A percentile compares a stretch with the other conserved stretches of the same genome.
These are phyloP conservation scores for Trichonephila clavipes DNA, from an alignment of 1,140 invertebrate species.

Conservation along the genomic window DNA sequence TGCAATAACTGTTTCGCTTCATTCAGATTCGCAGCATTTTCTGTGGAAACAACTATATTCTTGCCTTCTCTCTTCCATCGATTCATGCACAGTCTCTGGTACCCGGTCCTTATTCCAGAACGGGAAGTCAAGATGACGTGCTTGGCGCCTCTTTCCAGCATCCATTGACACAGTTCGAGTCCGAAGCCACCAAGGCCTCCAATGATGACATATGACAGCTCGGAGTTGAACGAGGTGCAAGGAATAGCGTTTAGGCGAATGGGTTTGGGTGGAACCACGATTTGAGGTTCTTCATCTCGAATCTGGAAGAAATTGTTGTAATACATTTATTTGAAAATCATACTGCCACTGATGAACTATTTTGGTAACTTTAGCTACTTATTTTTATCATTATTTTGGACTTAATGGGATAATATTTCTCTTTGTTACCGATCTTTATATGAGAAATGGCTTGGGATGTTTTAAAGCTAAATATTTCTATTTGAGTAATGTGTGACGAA, in stretches of 20 bases:
- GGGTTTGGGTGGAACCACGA: constrained; percentile 63
- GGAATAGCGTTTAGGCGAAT: constrained; percentile 84
- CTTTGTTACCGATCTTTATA: too few relatives aligned
- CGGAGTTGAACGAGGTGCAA: constrained; percentile 91
- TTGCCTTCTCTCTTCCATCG: constrained; percentile 87
- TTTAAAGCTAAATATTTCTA: too few relatives aligned
- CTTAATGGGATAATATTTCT: too few relatives aligned
- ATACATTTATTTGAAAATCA: too few relatives aligned
- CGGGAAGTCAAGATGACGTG: constrained; percentile 93
- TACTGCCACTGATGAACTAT: too few relatives aligned
- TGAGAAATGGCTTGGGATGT: too few relatives aligned
- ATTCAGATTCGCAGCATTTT: constrained; percentile 84
- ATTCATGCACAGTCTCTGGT: constrained; percentile 84
- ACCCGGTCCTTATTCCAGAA: constrained; percentile 92
- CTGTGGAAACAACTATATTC: constrained; percentile 87
- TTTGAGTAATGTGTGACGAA: too few relatives aligned
- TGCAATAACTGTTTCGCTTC: constrained; percentile 88
- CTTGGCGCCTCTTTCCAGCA: constrained; percentile 90
- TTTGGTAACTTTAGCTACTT: too few relatives aligned
- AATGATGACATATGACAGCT: constrained; percentile 92
- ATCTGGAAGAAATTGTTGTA: constrained; percentile 75
- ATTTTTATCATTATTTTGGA: too few relatives aligned
- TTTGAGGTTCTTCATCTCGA: constrained; percentile 79
- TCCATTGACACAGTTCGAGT: constrained; percentile 94
- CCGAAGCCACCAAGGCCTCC: constrained; percentile 97